These are phyloP conservation scores for Lithophane socia DNA, from an alignment of 2,888 invertebrate genomes.

Conservation along the genomic window DNA sequence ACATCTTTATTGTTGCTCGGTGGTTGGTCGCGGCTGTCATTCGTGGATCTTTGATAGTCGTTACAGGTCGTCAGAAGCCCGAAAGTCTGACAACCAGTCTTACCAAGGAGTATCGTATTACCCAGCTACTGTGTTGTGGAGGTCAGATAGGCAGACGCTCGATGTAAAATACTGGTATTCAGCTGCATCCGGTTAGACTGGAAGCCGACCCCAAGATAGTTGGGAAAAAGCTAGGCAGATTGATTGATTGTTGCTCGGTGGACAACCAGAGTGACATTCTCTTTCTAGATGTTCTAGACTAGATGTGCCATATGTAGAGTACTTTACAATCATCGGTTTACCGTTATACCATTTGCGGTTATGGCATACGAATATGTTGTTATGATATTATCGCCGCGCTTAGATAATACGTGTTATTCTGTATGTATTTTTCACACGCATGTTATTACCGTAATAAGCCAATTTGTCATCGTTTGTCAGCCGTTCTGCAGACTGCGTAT, in stretches of 20 bases:
- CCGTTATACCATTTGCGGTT: neutral
- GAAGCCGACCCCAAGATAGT: too few species aligned
- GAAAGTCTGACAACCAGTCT: too few species aligned
- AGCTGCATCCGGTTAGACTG: too few species aligned
- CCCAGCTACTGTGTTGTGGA: too few species aligned
- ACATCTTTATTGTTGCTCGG: neutral
- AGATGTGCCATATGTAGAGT: too few species aligned
- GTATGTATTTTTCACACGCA: slow-evolving; percentile 11
- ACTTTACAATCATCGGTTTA: neutral
- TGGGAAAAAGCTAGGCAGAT: too few species aligned
- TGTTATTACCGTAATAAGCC: slow-evolving; percentile 22
- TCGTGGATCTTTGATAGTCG: too few species aligned
- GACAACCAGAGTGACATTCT: neutral
- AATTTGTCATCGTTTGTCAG: slow-evolving; percentile 31
- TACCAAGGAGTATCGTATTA: too few species aligned
- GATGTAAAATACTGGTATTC: too few species aligned
- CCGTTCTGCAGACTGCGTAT: slow-evolving; percentile 12
- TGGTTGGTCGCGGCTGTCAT: neutral
- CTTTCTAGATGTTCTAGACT: too few species aligned
- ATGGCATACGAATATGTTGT: neutral
- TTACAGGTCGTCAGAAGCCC: too few species aligned
- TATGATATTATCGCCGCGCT: neutral
- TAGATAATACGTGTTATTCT: slow-evolving; percentile 2
- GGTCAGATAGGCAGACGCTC: too few species aligned
- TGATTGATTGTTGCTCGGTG: neutral